Evolutionary conservation across 2,113 vertebrate species (phyloP), one percentile per base, ranked within the genome.

Genomic region (Gorsachius goisagi): DNA sequence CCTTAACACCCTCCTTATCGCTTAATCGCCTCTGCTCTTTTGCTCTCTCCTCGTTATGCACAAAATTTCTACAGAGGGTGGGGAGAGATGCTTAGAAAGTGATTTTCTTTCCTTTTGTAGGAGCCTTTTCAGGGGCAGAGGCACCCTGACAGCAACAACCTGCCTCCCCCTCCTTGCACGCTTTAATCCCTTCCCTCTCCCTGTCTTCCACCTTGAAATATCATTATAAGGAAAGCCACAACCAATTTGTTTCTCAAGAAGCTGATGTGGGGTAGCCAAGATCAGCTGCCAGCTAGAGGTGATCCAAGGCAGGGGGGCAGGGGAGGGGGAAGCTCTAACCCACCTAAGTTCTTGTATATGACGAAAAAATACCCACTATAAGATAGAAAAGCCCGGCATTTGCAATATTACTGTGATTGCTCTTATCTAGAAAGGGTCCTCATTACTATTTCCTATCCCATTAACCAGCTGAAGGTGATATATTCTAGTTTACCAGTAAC

Each of bases 1-100:
- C 35, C 10, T 1, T 39, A 71, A 58, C 20, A 50, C 15, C 9
- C 13, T 73, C n/a, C 24, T 45, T 53, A 26, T 26, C 13, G 4
- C 24, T 87, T 88, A 58, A 41, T 63, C 49, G 3, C 14, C 37
- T 45, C 69, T 73, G 21, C 11, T 77, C n/a, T 50, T 60, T 60
- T 64, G 27, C 35, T 86, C 7, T 35, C 50, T 77, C 47, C 20
- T 77, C 0, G 0, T 39, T 2, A 49, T 9, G 47, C 14, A 27
- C 1, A 67, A 26, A 19, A 41, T 5, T 49, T 12, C 20, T 53
- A 17, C 2, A 4, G 19, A 67, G 6, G 15, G 6, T 35, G 27
- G 14, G 24, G 15, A 69, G 12, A 86, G 14, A n/a, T 2, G 2
- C 18, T 85, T 41, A 66, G 30, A 69, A 83, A 85, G 20, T 1